Evolutionary conservation across 1,140 invertebrate species (phyloP).

Genomic region (Hestina assimilis): DNA sequence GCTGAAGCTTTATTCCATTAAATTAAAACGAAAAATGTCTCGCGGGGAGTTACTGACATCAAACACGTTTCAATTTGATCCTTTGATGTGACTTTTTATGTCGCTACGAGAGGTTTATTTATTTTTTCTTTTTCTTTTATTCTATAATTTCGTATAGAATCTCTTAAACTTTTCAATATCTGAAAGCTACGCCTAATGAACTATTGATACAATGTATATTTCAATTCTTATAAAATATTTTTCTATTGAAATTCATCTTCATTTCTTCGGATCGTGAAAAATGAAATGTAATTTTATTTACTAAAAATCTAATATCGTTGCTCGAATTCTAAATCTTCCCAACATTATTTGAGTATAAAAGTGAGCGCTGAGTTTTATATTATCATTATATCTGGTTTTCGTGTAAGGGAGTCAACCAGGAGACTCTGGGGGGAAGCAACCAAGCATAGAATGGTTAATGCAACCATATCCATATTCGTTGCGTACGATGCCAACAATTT

Average conservation of each 20-base stretch:
- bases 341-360: not conserved
- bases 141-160: not conserved
- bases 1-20: conserved; percentile 2
- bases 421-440: conserved; percentile 24
- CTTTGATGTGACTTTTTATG: conserved; percentile 6
- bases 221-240: not conserved
- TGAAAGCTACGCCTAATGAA: too few relatives aligned
- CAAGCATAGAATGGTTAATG: conserved; percentile 41
- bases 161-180: too few relatives aligned
- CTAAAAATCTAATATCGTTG: not conserved
- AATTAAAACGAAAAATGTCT: conserved; percentile 9
- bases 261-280: not conserved
- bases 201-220: too few relatives aligned
- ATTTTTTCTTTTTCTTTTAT: not conserved
- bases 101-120: conserved; percentile 4
- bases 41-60: conserved; percentile 5
- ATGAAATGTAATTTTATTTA: not conserved
- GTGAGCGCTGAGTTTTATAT: conserved; percentile 1
- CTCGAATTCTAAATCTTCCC: not conserved
- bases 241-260: not conserved
- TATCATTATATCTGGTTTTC: conserved; percentile 5
- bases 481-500: conserved; percentile 30
- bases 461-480: conserved; percentile 15
- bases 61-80: conserved; percentile 11
- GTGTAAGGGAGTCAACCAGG: conserved; percentile 27